phyloP scores from a whole-genome alignment of 2,113 vertebrate species.

The Pungitius pungitius region DNA sequence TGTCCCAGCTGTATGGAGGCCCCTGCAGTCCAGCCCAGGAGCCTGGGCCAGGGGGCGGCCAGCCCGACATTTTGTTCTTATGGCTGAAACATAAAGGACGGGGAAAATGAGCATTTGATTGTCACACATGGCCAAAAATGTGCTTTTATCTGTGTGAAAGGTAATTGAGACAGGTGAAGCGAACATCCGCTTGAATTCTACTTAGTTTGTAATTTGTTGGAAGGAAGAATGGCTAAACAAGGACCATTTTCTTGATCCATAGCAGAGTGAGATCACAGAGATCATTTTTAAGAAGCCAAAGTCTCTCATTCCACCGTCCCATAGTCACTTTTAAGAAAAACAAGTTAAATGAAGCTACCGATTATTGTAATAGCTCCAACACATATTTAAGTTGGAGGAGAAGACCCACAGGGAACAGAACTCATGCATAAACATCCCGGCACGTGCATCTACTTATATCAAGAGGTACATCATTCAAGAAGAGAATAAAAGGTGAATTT shows the following conservation, averaged over 20 bases:
- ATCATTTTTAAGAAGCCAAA: conserved; percentile 1
- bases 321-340: background rate
- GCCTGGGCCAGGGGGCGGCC: conserved; percentile 89
- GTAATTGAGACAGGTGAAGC: background rate
- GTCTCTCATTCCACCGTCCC: background rate
- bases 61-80: conserved; percentile 92
- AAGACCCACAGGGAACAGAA: background rate
- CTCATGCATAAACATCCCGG: conserved; percentile 15
- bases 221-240: background rate
- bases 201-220: background rate
- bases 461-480: conserved; percentile 4
- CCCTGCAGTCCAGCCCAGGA: conserved; percentile 92
- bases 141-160: background rate
- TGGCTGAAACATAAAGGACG: conserved; percentile 80
- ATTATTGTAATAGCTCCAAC: background rate
- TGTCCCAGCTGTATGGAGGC: conserved; percentile 93
- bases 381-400: background rate
- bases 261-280: background rate
- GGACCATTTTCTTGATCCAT: background rate
- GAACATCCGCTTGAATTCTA: background rate
- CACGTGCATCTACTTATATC: background rate
- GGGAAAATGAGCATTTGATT: background rate
- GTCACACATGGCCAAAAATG: background rate
- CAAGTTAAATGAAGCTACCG: background rate
- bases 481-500: conserved; percentile 4